Conservation (phyloP, 1,140 invertebrate species). For the Rhysida immarginata region DNA sequence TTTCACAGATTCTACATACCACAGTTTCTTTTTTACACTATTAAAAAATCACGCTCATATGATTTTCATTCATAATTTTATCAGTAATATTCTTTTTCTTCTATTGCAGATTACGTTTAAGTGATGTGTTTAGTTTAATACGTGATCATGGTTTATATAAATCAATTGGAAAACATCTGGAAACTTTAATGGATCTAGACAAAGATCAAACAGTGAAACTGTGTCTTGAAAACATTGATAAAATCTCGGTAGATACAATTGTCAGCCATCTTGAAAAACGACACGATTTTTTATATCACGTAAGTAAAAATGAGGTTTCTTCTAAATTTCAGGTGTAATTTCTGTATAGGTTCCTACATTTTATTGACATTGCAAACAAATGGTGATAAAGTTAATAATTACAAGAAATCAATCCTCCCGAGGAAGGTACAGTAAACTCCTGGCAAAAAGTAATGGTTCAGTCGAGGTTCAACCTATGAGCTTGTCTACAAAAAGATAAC, state of each 20-base stretch:
- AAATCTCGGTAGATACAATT: slow-evolving; percentile 60
- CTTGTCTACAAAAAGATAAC: no score
- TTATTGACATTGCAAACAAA: no score
- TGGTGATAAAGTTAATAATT: no score
- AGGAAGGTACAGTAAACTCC: no score
- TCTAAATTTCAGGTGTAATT: slow-evolving; percentile 37
- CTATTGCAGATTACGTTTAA: slow-evolving; percentile 46
- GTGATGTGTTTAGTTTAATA: slow-evolving; percentile 78
- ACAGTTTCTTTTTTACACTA: no score
- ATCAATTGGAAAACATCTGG: slow-evolving; percentile 70
- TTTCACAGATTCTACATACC: no score
- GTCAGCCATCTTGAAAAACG: slow-evolving; percentile 62
- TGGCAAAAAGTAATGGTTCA: no score
- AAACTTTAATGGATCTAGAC: slow-evolving; percentile 80
- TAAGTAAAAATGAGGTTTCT: slow-evolving; percentile 25
- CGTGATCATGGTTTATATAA: slow-evolving; percentile 61
- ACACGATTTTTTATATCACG: slow-evolving; percentile 55
- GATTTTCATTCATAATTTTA: no score
- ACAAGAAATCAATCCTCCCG: no score
- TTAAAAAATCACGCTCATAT: no score
- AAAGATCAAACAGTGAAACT: slow-evolving; percentile 63
- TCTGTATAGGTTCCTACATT: no score
- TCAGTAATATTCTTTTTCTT: background rate
- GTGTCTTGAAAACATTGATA: slow-evolving; percentile 60
- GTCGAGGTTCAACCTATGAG: no score